Evolutionary conservation across 2,113 vertebrate species (phyloP).

Genomic region (Callocephalon fimbriatum): DNA sequence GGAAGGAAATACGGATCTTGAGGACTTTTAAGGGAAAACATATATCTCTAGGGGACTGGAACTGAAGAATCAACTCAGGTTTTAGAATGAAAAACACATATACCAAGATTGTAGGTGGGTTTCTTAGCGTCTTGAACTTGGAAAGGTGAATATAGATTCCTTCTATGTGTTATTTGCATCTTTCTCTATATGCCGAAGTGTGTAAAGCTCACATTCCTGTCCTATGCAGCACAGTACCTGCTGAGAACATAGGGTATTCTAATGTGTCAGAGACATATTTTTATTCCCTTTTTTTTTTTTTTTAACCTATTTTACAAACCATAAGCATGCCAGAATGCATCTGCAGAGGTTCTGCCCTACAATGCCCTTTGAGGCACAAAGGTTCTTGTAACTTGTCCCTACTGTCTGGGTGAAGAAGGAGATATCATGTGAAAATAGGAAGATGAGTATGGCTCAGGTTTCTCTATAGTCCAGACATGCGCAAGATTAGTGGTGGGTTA

Average conservation of each 20-base stretch:
- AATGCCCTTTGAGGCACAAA: neutral
- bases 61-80: neutral
- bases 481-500: neutral
- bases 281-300: neutral
- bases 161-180: neutral
- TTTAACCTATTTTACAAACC: neutral
- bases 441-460: neutral
- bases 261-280: neutral
- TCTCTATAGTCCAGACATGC: neutral
- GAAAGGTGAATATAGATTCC: neutral
- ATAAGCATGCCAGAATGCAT: neutral
- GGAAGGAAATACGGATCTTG: neutral
- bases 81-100: neutral
- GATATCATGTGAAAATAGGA: neutral
- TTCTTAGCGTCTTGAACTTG: neutral
- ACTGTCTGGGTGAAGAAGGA: neutral
- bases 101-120: accelerated
- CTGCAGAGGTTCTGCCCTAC: neutral
- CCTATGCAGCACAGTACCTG: neutral
- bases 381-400: neutral
- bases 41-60: accelerated
- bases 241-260: neutral
- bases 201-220: neutral
- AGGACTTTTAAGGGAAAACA: neutral
- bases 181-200: neutral